Evolutionary conservation across 2,888 invertebrate species (phyloP).

Genomic region (Enchytraeus crypticus): DNA sequence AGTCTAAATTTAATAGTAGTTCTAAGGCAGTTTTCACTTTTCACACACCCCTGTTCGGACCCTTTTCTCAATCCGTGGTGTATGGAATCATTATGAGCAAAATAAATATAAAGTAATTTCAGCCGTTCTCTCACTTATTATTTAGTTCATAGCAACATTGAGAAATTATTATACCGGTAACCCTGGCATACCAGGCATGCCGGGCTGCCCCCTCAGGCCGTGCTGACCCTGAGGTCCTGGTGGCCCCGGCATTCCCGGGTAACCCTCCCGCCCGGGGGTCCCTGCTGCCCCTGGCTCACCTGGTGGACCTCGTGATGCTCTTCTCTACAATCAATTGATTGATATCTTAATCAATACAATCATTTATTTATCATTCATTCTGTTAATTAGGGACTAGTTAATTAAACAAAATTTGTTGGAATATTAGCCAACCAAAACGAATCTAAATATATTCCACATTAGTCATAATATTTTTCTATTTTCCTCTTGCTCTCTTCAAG

Average conservation of each 20-base stretch:
- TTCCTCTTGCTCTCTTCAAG: too few relatives aligned
- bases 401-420: too few relatives aligned
- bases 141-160: background rate
- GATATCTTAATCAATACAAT: too few relatives aligned
- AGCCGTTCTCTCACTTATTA: background rate
- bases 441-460: too few relatives aligned
- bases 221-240: constrained; percentile 38
- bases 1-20: too few relatives aligned
- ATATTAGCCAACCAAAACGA: too few relatives aligned
- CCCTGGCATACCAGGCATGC: constrained; percentile 39
- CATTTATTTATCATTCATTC: too few relatives aligned
- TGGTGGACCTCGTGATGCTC: constrained; percentile 34
- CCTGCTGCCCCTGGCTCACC: constrained; percentile 39
- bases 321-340: too few relatives aligned
- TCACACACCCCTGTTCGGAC: too few relatives aligned
- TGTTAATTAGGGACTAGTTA: too few relatives aligned
- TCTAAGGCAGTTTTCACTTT: too few relatives aligned
- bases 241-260: constrained; percentile 56
- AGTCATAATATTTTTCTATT: too few relatives aligned
- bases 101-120: background rate
- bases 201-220: constrained; percentile 29
- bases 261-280: constrained; percentile 57
- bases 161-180: constrained; percentile 40
- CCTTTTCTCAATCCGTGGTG: background rate
- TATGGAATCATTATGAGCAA: background rate